Evolutionary conservation across 1,140 invertebrate genomes (phyloP).

Genomic region (Globodera ellingtonae): DNA sequence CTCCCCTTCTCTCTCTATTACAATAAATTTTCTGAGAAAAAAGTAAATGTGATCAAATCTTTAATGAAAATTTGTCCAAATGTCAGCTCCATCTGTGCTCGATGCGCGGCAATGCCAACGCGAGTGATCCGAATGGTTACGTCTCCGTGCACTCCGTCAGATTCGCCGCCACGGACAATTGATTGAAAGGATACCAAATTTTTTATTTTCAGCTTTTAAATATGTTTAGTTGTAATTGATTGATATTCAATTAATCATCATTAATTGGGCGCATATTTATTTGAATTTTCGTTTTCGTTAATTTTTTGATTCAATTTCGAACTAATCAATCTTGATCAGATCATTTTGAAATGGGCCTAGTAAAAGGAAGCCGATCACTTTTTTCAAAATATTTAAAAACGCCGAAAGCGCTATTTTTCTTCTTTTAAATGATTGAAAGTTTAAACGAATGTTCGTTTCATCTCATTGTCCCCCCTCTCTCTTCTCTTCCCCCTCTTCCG

Average conservation of each 20-base stretch:
- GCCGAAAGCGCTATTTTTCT: background rate
- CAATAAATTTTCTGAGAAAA: background rate
- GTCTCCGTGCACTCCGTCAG: background rate
- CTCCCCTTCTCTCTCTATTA: background rate
- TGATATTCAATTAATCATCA: no score
- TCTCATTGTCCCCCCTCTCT: background rate
- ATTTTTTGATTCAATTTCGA: background rate
- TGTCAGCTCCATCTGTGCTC: slow-evolving; percentile 5
- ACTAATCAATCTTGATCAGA: background rate
- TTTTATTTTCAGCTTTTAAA: no score
- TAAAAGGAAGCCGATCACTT: background rate
- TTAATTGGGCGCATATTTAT: slow-evolving; percentile 2
- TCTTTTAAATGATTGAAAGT: background rate
- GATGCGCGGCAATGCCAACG: slow-evolving; percentile 6
- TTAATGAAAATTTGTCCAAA: background rate
- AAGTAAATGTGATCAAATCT: background rate
- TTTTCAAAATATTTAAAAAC: background rate
- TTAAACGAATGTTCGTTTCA: no score
- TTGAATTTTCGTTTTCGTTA: background rate
- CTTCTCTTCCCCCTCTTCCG: background rate
- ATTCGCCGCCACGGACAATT: background rate
- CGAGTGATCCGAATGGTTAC: slow-evolving; percentile 8
- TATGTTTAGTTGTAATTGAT: no score
- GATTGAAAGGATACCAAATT: background rate
- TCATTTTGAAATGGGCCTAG: background rate